Percentiles rank a stretch among this genome's conserved stretches.
Evolutionary conservation across 2,113 vertebrate genomes (phyloP).

Genomic region (Colossoma macropomum): DNA sequence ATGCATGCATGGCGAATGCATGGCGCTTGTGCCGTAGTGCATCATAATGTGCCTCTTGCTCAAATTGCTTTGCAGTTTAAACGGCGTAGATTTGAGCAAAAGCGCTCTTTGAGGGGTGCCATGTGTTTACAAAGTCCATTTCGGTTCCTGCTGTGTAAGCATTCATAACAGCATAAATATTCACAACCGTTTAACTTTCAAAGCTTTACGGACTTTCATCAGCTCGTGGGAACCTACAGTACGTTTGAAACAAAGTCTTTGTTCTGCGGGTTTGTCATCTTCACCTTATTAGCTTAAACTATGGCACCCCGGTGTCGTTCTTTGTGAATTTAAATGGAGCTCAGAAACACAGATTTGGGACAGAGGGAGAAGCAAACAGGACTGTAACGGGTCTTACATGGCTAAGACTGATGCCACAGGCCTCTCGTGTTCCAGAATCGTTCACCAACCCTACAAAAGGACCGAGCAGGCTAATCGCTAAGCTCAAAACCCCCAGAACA

Average conservation of each 20-base stretch:
- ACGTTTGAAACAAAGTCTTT: not conserved
- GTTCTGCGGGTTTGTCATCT: not conserved
- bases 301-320: not conserved
- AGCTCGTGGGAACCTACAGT: not conserved
- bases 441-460: constrained; percentile 77
- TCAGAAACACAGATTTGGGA: not conserved
- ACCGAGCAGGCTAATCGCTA: constrained; percentile 71
- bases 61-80: not conserved
- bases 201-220: not conserved
- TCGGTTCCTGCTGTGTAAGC: not conserved
- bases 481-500: constrained; percentile 73
- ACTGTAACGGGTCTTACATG: constrained; percentile 85
- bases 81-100: not conserved
- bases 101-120: not conserved
- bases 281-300: not conserved
- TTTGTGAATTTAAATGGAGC: not conserved
- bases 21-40: not conserved
- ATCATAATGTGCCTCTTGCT: not conserved
- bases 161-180: not conserved
- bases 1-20: constrained; percentile 6
- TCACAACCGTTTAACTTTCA: not conserved
- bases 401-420: constrained; percentile 81
- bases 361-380: constrained; percentile 25
- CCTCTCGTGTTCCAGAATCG: constrained; percentile 81
- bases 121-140: constrained; percentile 1